Percentiles rank a stretch among this genome's conserved stretches.
Conservation (phyloP, 2,113 vertebrate species). For the Carettochelys insculpta region DNA sequence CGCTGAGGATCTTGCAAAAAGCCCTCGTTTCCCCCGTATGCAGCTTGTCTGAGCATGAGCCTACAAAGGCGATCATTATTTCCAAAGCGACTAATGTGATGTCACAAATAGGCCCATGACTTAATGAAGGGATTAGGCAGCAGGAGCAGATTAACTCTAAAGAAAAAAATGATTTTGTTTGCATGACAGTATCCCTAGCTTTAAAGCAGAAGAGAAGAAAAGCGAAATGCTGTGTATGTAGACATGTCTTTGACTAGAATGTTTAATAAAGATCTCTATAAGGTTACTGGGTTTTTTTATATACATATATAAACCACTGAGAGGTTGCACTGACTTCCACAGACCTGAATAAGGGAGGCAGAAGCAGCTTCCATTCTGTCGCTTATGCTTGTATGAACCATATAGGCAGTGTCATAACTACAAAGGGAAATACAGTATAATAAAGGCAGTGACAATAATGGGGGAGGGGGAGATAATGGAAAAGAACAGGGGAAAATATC, state of each 20-base stretch:
- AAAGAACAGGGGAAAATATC: background rate
- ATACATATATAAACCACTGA: background rate
- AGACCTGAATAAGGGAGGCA: background rate
- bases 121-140: background rate
- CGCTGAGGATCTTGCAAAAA: background rate
- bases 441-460: background rate
- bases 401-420: background rate
- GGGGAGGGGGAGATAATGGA: background rate
- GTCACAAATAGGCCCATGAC: background rate
- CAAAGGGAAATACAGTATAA: background rate
- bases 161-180: background rate
- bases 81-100: background rate
- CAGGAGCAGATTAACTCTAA: background rate
- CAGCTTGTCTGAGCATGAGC: background rate
- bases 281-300: background rate
- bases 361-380: background rate
- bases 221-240: background rate
- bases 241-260: background rate
- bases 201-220: background rate
- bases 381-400: background rate
- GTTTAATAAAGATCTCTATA: background rate
- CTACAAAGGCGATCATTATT: background rate
- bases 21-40: background rate
- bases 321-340: background rate
- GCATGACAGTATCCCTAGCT: background rate